Base-by-base conservation (phyloP, 2,888 invertebrate species). In the Megalurothrips usitatus region DNA sequence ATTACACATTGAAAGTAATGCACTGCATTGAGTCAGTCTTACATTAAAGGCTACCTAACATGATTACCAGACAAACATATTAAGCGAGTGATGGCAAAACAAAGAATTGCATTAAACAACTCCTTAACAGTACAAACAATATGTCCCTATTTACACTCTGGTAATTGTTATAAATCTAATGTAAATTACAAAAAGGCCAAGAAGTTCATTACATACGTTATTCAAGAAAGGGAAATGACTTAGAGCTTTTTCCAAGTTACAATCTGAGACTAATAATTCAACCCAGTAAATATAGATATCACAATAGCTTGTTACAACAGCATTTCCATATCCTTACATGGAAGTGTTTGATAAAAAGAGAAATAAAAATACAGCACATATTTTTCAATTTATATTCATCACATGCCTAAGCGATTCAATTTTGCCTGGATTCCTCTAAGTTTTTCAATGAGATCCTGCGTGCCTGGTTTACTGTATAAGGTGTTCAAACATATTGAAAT, bases 401-500 rank as follows among this genome's bases (percentile, higher is more conserved):
- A 75, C 68, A 75, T 75, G 12, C 68, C 68, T 26, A 75, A 26
- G 23, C 68, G 68, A 12, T 75, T 75, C 26, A 75, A 75, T 26
- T 75, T 75, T 0, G 68, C 68, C 68, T 75, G 68, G 9, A 75
- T 75, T 26, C 68, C 68, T 75, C 68, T 75, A 23, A 75, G 26
- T 26, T 75, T 23, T 12, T 75, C 68, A 75, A 75, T 75, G 1
- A 75, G 26, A 26, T 75, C 68, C 79, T 78, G 52, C 19, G 26
- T 79, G 19, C 81, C 91, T n/a, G 92, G 90, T 87, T 93, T 93
- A 84, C 92, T 92, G 86, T 94, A 94, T 78, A 95, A 89, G 84
- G 92, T 92, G 81, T 93, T 93, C 82, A 95, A 88, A 85, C 94
- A 93, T 82, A 91, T 90, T 0, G 93, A 92, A 79, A 94, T 90